A percentile compares a stretch with the other conserved stretches of the same genome.
phyloP scores from a whole-genome alignment of 1,140 invertebrate species.

The Lepidurus packardi region DNA sequence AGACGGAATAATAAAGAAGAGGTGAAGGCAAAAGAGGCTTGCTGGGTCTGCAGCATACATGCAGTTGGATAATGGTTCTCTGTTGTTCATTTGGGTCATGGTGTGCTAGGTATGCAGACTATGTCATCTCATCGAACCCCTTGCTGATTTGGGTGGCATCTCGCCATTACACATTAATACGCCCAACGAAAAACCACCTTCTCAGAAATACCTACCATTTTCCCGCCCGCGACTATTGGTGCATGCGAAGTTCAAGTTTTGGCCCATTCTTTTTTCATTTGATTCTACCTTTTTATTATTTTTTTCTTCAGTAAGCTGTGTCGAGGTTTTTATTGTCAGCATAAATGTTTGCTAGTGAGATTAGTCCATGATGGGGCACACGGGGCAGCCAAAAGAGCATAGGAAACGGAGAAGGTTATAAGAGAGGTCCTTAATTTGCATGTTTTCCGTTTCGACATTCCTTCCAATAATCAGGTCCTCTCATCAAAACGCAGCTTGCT shows the following conservation, averaged over 20 bases:
- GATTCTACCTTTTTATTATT: too few species aligned
- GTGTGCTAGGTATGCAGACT: slow-evolving; percentile 18
- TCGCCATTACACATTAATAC: slow-evolving; percentile 10
- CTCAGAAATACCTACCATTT: not conserved
- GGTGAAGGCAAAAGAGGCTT: not conserved
- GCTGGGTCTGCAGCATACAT: not conserved
- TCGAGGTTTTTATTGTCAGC: not conserved
- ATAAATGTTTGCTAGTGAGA: not conserved
- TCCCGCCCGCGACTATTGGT: not conserved
- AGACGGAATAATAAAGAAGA: not conserved
- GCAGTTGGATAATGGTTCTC: slow-evolving; percentile 15
- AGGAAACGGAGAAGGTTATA: not conserved
- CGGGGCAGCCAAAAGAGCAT: not conserved
- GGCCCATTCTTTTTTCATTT: too few species aligned
- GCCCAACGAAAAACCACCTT: not conserved
- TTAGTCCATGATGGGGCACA: not conserved
- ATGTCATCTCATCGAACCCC: slow-evolving; percentile 17
- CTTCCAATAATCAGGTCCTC: slow-evolving; percentile 15
- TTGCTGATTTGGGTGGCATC: slow-evolving; percentile 21
- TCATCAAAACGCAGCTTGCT: slow-evolving; percentile 13
- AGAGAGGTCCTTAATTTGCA: not conserved
- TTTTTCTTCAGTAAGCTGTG: too few species aligned
- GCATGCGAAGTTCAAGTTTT: not conserved
- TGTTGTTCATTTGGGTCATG: slow-evolving; percentile 9
- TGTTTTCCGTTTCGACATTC: slow-evolving; percentile 21